Conservation (phyloP, 1,140 invertebrate genomes). For the Cataglyphis hispanica region DNA sequence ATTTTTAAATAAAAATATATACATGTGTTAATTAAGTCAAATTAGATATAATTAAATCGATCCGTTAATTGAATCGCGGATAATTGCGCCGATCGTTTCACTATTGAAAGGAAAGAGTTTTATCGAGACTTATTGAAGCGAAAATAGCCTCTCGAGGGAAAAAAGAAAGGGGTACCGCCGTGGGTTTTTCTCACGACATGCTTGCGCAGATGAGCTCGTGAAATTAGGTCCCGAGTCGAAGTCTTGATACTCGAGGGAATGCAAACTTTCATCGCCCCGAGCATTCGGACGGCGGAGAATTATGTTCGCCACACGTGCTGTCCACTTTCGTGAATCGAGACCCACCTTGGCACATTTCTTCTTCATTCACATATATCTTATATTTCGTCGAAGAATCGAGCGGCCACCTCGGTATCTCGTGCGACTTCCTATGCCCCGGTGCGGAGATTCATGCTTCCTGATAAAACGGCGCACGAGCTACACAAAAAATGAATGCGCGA, state of each 20-base stretch:
- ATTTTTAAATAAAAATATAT: background rate
- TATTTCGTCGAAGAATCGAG: background rate
- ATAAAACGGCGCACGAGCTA: constrained; percentile 48
- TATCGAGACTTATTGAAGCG: constrained; percentile 10
- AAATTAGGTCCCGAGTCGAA: constrained; percentile 69
- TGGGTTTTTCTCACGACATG: constrained; percentile 53
- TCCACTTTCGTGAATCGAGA: constrained; percentile 71
- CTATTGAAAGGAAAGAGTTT: constrained; percentile 37
- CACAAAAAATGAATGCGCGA: constrained; percentile 48
- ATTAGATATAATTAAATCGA: background rate
- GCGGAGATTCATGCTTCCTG: constrained; percentile 40
- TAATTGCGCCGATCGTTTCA: background rate
- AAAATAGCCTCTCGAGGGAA: constrained; percentile 26
- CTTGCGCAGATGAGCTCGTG: constrained; percentile 65
- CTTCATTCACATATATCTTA: too few species aligned
- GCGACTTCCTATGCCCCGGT: constrained; percentile 24
- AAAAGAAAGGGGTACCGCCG: background rate
- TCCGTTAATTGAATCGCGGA: background rate
- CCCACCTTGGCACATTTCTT: constrained; percentile 45
- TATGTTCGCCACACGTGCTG: constrained; percentile 52
- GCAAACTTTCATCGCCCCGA: constrained; percentile 74
- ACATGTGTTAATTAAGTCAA: background rate
- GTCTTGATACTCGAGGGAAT: constrained; percentile 50
- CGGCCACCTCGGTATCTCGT: background rate
- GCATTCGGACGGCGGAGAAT: constrained; percentile 65